phyloP scores from a whole-genome alignment of 2,113 vertebrate genomes.

The Fregetta grallaria region DNA sequence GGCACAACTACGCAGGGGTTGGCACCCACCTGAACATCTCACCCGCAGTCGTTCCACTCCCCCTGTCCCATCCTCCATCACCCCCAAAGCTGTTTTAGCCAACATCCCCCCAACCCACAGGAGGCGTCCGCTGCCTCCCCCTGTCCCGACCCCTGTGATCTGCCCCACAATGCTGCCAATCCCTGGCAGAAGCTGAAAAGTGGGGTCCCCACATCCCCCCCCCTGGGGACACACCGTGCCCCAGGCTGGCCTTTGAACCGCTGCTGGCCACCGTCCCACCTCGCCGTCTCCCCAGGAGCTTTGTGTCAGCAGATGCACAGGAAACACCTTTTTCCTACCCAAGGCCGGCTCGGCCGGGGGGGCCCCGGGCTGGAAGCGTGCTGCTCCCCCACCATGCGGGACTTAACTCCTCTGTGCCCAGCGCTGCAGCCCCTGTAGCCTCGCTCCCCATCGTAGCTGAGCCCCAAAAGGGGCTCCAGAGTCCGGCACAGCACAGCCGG shows the following conservation, averaged over 20 bases:
- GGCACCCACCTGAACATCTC: not conserved
- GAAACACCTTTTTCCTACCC: conserved; percentile 75
- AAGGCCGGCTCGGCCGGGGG: fast-evolving
- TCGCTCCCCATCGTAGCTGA: not conserved
- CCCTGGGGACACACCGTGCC: fast-evolving
- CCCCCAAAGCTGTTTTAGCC: not conserved
- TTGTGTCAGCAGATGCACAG: conserved; percentile 64
- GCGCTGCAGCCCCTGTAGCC: not conserved
- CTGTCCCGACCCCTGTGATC: not conserved
- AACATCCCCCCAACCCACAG: fast-evolving
- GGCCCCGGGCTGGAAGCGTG: not conserved
- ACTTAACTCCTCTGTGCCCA: not conserved
- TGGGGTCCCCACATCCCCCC: not conserved
- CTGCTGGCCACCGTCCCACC: not conserved
- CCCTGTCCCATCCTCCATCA: not conserved
- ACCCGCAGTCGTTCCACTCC: fast-evolving
- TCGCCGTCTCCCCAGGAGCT: not conserved
- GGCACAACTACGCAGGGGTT: fast-evolving
- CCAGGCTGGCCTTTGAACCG: not conserved
- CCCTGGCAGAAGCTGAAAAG: not conserved
- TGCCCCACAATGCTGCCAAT: fast-evolving
- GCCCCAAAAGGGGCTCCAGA: not conserved
- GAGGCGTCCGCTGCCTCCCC: fast-evolving
- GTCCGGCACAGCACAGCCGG: too few species aligned
- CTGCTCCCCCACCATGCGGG: not conserved